These are phyloP conservation scores for Papilio protenor DNA, from an alignment of 2,888 invertebrate genomes.

Conservation along the genomic window DNA sequence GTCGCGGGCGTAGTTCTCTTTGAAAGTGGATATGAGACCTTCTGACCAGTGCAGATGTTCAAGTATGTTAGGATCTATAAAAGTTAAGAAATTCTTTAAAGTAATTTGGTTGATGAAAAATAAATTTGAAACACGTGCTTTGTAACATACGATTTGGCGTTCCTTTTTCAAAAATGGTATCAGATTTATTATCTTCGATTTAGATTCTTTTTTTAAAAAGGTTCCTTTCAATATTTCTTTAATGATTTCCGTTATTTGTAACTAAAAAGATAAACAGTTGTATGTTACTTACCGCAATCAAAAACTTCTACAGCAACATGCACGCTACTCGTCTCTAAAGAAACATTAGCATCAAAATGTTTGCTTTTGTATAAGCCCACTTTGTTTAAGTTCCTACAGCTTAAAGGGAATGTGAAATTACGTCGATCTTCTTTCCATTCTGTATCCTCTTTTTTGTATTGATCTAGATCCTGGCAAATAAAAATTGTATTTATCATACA, in stretches of 20 bases:
- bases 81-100: neutral
- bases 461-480: conserved; percentile 60
- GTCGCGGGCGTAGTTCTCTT: conserved; percentile 74
- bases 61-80: conserved; percentile 52
- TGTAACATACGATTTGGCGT: neutral
- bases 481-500: conserved; percentile 1
- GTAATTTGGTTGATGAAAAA: neutral
- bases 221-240: too few species aligned
- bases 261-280: too few species aligned
- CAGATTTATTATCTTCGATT: neutral
- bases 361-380: conserved; percentile 60
- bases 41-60: conserved; percentile 73
- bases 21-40: conserved; percentile 65
- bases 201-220: too few species aligned
- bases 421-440: conserved; percentile 40
- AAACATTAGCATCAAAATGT: conserved; percentile 69
- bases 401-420: conserved; percentile 56
- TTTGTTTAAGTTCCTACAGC: conserved; percentile 63
- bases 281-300: conserved; percentile 65
- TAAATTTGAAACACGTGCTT: neutral
- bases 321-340: conserved; percentile 71
- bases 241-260: too few species aligned
- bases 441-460: conserved; percentile 57
- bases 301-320: conserved; percentile 72
- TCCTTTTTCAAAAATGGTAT: neutral